phyloP scores from a whole-genome alignment of 2,888 invertebrate genomes.

The Drosophila kokeensis region DNA sequence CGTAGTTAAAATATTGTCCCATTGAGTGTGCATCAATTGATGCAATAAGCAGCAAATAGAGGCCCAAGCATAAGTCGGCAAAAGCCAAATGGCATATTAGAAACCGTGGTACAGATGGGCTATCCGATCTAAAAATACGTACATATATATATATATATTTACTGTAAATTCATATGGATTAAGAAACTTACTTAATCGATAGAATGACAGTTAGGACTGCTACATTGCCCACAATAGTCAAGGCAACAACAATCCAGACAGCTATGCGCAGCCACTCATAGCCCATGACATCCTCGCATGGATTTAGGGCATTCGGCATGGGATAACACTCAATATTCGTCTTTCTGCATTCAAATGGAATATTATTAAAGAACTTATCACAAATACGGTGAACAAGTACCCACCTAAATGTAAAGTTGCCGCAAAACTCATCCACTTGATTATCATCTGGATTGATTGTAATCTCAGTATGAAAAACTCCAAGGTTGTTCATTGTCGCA shows the following conservation, averaged over 20 bases:
- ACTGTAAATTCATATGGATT: neutral
- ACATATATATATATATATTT: neutral
- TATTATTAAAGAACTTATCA: neutral
- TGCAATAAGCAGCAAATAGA: conserved; percentile 93
- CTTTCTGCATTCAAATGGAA: conserved; percentile 73
- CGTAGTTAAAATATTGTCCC: conserved; percentile 95
- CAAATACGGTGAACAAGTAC: neutral
- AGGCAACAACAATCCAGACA: conserved; percentile 94
- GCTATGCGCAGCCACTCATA: conserved; percentile 91
- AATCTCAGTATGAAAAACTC: conserved; percentile 85
- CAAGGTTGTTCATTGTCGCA: conserved; percentile 72
- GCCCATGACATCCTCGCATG: conserved; percentile 96
- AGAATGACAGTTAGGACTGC: conserved; percentile 92
- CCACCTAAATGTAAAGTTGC: conserved; percentile 86
- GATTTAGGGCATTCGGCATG: conserved; percentile 92
- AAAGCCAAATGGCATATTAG: conserved; percentile 93
- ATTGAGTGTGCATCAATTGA: conserved; percentile 93
- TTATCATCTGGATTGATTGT: conserved; percentile 85
- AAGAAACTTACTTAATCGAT: conserved; percentile 85
- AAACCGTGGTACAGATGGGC: conserved; percentile 89
- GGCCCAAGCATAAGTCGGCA: conserved; percentile 94
- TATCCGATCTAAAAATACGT: conserved; percentile 84
- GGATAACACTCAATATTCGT: conserved; percentile 89
- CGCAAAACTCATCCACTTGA: conserved; percentile 86
- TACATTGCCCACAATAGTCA: conserved; percentile 93